phyloP scores from a whole-genome alignment of 1,140 invertebrate genomes.

The Drosophila pandora region DNA sequence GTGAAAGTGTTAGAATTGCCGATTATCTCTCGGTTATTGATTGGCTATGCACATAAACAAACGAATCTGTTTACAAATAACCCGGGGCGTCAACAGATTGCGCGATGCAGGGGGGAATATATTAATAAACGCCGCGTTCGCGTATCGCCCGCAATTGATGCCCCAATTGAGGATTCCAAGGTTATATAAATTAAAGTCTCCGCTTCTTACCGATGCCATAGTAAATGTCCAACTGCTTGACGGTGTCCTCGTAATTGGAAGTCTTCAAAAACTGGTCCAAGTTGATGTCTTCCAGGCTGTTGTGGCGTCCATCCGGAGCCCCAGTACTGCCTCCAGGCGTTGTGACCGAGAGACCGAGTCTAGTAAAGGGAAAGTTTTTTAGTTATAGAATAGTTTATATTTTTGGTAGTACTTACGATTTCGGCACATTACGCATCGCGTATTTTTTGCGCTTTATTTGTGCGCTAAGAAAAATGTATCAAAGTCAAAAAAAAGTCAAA shows the following conservation, averaged over 20 bases:
- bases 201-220: conserved; percentile 92
- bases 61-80: conserved; percentile 50
- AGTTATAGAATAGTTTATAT: background rate
- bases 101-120: conserved; percentile 21
- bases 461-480: conserved; percentile 58
- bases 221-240: conserved; percentile 94
- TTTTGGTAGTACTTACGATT: conserved; percentile 54
- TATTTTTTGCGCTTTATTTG: conserved; percentile 29
- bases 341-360: conserved; percentile 72
- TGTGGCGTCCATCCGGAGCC: conserved; percentile 83
- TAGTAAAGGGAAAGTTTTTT: conserved; percentile 5
- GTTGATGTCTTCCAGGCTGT: conserved; percentile 88
- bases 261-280: conserved; percentile 91
- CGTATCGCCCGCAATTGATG: conserved; percentile 52
- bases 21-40: conserved; percentile 27
- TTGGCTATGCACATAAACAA: conserved; percentile 71
- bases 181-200: conserved; percentile 59
- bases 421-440: conserved; percentile 77
- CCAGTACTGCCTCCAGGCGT: conserved; percentile 71
- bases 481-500: conserved; percentile 77
- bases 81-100: conserved; percentile 10
- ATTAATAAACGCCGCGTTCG: conserved; percentile 62
- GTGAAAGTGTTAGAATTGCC: conserved; percentile 32
- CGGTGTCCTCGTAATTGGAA: conserved; percentile 95
- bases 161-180: conserved; percentile 55